Evolutionary conservation across 1,140 invertebrate genomes (phyloP).

Genomic region (roundworm (Caenorhabditis elegans)): DNA sequence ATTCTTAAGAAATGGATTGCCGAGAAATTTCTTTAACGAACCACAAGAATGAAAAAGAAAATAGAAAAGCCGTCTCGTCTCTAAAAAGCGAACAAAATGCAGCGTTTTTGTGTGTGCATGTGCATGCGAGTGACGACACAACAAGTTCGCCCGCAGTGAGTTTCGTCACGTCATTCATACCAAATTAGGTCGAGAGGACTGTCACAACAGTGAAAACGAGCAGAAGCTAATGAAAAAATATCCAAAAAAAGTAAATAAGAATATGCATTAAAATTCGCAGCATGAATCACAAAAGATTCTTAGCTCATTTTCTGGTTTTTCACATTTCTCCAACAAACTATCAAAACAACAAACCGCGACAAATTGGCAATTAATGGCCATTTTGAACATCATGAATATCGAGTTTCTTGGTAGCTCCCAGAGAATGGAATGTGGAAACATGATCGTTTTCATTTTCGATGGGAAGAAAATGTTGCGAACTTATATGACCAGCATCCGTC

Average conservation of each 20-base stretch:
- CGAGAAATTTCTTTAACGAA: neutral
- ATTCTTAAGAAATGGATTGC: too few species aligned
- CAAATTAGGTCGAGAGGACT: constrained; percentile 6
- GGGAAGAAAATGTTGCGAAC: neutral
- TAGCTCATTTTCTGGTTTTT: neutral
- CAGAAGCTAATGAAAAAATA: too few species aligned
- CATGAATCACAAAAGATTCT: neutral
- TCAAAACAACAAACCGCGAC: neutral
- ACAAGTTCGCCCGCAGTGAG: constrained; percentile 9
- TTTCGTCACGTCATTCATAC: constrained; percentile 25
- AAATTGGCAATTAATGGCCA: constrained; percentile 25
- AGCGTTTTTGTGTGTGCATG: neutral
- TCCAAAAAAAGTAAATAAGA: too few species aligned
- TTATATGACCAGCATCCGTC: neutral
- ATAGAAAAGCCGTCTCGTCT: neutral
- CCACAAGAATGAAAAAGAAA: neutral
- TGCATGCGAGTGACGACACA: neutral
- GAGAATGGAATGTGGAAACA: constrained; percentile 12
- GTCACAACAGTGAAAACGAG: neutral
- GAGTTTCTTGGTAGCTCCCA: neutral
- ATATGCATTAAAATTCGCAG: neutral
- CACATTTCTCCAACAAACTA: neutral
- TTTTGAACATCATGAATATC: neutral
- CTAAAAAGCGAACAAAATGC: constrained; percentile 16
- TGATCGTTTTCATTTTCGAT: neutral